Evolutionary conservation across 2,888 invertebrate genomes (phyloP).

Genomic region (Heliconius ethilla): DNA sequence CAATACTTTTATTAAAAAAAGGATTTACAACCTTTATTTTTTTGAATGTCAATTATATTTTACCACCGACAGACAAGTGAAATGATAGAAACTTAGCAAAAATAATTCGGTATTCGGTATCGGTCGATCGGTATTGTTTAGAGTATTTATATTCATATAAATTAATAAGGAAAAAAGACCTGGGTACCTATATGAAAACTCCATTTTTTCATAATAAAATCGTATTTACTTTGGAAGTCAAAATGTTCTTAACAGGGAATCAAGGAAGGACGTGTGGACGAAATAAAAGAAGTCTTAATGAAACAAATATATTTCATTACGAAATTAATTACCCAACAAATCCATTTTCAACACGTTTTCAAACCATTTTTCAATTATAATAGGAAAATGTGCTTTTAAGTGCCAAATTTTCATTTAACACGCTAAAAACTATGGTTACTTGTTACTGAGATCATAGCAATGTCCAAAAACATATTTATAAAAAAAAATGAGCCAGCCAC

Average conservation of each 20-base stretch:
- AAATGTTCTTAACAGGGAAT: not conserved
- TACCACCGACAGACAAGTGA: too few species aligned
- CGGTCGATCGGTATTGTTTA: too few species aligned
- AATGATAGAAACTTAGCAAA: too few species aligned
- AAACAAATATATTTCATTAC: slow-evolving; percentile 83
- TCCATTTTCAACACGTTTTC: slow-evolving; percentile 82
- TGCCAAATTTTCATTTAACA: slow-evolving; percentile 80
- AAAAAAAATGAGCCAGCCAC: slow-evolving; percentile 45
- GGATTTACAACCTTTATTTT: too few species aligned
- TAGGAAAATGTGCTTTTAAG: slow-evolving; percentile 82
- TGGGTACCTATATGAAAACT: too few species aligned
- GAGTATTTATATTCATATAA: not conserved
- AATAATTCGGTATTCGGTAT: too few species aligned
- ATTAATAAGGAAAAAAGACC: not conserved
- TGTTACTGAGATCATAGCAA: slow-evolving; percentile 72
- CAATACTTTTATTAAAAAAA: too few species aligned
- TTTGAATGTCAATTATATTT: too few species aligned
- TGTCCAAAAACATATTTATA: slow-evolving; percentile 49
- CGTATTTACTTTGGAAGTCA: not conserved
- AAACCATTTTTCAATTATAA: slow-evolving; percentile 80
- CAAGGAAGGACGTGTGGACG: not conserved
- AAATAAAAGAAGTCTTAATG: slow-evolving; percentile 75
- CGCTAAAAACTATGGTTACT: slow-evolving; percentile 69
- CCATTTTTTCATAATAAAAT: too few species aligned
- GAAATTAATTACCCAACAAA: slow-evolving; percentile 83